Conservation (phyloP, 1,140 invertebrate species). For the Drosophila santomea region DNA sequence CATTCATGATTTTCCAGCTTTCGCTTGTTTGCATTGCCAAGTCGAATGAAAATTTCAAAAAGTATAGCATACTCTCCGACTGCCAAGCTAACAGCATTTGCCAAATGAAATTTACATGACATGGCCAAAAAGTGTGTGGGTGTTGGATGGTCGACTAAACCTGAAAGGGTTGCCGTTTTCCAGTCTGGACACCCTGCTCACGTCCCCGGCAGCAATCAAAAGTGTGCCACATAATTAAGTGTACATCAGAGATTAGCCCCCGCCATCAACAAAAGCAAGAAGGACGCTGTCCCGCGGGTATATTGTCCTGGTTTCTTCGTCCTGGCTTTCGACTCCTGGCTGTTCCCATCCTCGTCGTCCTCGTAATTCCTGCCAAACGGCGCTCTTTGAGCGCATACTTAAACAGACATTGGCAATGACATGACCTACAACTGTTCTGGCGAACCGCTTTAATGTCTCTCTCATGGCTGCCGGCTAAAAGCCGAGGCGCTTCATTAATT, state of each 20-base stretch:
- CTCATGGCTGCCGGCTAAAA: slow-evolving; percentile 57
- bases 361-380: slow-evolving; percentile 37
- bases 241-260: slow-evolving; percentile 79
- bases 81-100: slow-evolving; percentile 68
- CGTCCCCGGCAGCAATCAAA: slow-evolving; percentile 58
- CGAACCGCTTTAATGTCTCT: slow-evolving; percentile 76
- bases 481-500: slow-evolving; percentile 79
- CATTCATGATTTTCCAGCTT: slow-evolving; percentile 28
- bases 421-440: slow-evolving; percentile 47
- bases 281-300: slow-evolving; percentile 22
- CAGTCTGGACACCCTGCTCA: slow-evolving; percentile 8
- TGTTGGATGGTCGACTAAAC: neutral
- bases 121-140: slow-evolving; percentile 9
- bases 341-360: neutral
- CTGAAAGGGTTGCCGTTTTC: slow-evolving; percentile 27
- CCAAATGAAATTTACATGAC: slow-evolving; percentile 73
- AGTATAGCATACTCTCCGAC: slow-evolving; percentile 60
- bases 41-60: slow-evolving; percentile 69
- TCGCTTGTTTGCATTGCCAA: slow-evolving; percentile 53
- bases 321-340: neutral
- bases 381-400: slow-evolving; percentile 75
- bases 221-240: slow-evolving; percentile 77
- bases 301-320: slow-evolving; percentile 9
- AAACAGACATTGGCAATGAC: slow-evolving; percentile 72
- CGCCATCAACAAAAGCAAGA: slow-evolving; percentile 51